phyloP scores from a whole-genome alignment of 2,888 invertebrate species.

The Cerastis rubricosa region DNA sequence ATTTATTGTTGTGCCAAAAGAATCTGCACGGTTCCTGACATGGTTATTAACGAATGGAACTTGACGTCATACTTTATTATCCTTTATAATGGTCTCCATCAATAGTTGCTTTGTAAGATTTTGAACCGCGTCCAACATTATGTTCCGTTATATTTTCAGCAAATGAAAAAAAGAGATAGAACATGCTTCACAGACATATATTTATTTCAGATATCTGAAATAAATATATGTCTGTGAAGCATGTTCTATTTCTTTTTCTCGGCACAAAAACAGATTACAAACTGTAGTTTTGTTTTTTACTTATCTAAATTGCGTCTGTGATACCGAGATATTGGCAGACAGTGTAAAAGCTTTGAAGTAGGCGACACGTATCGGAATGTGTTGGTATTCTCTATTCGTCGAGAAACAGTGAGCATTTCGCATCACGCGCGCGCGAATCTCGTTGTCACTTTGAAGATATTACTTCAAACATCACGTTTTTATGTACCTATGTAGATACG shows the following conservation, averaged over 20 bases:
- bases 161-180: no score
- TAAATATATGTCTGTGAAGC: slow-evolving; percentile 19
- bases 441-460: slow-evolving; percentile 60
- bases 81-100: slow-evolving; percentile 50
- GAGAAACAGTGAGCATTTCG: slow-evolving; percentile 57
- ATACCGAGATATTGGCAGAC: slow-evolving; percentile 46
- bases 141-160: slow-evolving; percentile 31
- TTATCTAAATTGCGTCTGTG: slow-evolving; percentile 53
- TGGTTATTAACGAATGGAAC: slow-evolving; percentile 65
- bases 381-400: slow-evolving; percentile 63
- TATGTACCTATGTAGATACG: slow-evolving; percentile 29
- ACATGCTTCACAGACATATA: no score
- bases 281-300: slow-evolving; percentile 46
- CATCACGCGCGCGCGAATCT: slow-evolving; percentile 58
- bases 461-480: slow-evolving; percentile 58
- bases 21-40: slow-evolving; percentile 62
- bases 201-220: slow-evolving; percentile 37
- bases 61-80: slow-evolving; percentile 65
- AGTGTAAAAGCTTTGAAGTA: slow-evolving; percentile 62
- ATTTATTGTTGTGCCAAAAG: slow-evolving; percentile 65
- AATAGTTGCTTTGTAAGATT: slow-evolving; percentile 47
- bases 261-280: slow-evolving; percentile 29
- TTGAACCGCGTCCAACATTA: slow-evolving; percentile 55
- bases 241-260: slow-evolving; percentile 22
- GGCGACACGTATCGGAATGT: slow-evolving; percentile 61